phyloP scores from a whole-genome alignment of 1,140 invertebrate genomes.

The Oreohelix idahoensis region DNA sequence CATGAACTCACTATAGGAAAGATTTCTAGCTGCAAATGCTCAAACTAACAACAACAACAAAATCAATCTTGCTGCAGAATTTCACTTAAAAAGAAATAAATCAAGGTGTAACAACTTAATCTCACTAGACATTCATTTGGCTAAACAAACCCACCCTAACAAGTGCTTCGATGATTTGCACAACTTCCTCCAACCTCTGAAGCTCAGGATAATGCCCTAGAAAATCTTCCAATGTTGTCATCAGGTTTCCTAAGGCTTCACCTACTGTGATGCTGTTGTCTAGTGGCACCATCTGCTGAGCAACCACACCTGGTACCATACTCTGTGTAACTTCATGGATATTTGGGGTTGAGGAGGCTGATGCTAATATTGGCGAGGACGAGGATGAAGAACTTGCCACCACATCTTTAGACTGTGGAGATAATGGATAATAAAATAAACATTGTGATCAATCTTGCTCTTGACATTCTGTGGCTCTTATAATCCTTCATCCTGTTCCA shows the following conservation, averaged over 20 bases:
- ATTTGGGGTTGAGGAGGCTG: background rate
- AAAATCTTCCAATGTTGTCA: conserved; percentile 73
- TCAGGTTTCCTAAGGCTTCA: conserved; percentile 64
- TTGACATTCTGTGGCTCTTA: no score
- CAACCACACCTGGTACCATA: conserved; percentile 42
- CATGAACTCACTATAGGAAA: no score
- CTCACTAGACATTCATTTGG: no score
- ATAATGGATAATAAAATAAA: background rate
- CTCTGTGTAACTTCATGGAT: background rate
- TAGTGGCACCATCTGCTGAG: conserved; percentile 44
- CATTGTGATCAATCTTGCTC: no score
- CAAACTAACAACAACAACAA: no score
- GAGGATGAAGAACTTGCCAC: background rate
- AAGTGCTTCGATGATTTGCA: conserved; percentile 69
- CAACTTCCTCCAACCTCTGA: conserved; percentile 71
- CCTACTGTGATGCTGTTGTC: conserved; percentile 60
- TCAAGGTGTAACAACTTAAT: no score
- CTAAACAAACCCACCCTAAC: conserved; percentile 62
- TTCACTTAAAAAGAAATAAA: no score
- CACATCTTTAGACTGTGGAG: background rate
- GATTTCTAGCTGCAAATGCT: no score
- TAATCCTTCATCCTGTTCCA: no score
- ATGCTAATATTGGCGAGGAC: no score
- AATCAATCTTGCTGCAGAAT: no score
- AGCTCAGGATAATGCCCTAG: conserved; percentile 75